Evolutionary conservation across 2,888 invertebrate genomes (phyloP).

Genomic region (Anodontia alba): DNA sequence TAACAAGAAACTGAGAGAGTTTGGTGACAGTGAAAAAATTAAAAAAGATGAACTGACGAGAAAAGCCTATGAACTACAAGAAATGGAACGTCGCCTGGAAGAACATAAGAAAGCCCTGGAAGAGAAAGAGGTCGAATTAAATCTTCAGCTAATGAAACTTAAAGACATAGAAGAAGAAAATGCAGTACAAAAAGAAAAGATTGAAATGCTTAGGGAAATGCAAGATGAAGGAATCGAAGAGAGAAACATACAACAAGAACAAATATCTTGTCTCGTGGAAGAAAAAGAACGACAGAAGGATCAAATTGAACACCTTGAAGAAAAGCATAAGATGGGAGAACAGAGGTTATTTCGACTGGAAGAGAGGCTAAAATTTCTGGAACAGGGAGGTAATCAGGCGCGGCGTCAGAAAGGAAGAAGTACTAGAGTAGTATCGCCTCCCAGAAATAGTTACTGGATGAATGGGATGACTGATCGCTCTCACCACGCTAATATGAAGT

Average conservation of each 20-base stretch:
- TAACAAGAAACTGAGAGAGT: constrained; percentile 67
- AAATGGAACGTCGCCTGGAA: constrained; percentile 61
- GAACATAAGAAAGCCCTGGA: constrained; percentile 66
- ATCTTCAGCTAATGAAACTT: constrained; percentile 66
- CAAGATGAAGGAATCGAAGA: constrained; percentile 68
- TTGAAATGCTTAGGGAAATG: constrained; percentile 60
- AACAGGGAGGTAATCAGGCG: constrained; percentile 39
- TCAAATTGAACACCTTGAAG: constrained; percentile 62
- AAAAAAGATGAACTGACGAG: constrained; percentile 63
- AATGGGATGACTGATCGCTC: constrained; percentile 64
- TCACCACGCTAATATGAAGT: constrained; percentile 67
- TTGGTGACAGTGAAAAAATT: constrained; percentile 64
- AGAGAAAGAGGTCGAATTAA: constrained; percentile 67
- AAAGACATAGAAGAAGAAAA: constrained; percentile 64
- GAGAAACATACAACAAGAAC: constrained; percentile 63
- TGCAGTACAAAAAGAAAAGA: constrained; percentile 62
- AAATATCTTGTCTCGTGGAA: constrained; percentile 61
- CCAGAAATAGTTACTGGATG: constrained; percentile 64
- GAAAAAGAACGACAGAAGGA: constrained; percentile 64
- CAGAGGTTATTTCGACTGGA: constrained; percentile 63
- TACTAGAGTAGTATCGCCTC: constrained; percentile 55
- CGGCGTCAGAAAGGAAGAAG: constrained; percentile 43
- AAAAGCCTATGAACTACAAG: constrained; percentile 61
- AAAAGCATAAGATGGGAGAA: constrained; percentile 66
- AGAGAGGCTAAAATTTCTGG: constrained; percentile 60